Base-by-base conservation (phyloP, 1,140 invertebrate genomes). In the Onthophagus taurus region DNA sequence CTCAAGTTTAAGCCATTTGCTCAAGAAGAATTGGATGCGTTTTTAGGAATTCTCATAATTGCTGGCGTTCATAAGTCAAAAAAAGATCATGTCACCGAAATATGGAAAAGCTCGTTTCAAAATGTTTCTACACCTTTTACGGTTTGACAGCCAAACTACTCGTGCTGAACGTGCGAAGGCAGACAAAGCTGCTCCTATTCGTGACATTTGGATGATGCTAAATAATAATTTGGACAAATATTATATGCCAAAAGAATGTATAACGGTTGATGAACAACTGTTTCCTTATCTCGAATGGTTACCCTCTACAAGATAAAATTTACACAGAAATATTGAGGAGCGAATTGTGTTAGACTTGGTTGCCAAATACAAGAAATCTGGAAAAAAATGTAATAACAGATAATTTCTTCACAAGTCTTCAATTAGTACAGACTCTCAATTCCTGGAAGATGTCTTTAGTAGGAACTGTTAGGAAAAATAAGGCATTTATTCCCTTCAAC, bases 171-270 rank as follows among this genome's bases (percentile, higher is more conserved):
- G 59, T 31, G 44, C 30, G 38, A 33, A 54, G 47, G 13, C 44
- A 9, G 60, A 63, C 29, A 60, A 63, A 36, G 48, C 58, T 41
- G 53, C 59, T 46, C 49, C 54, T 30, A 55, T 59, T 21, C 50
- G 49, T 36, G 48, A 58, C 45, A 12, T 63, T 26, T 64, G 49
- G 49, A 51, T 31, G 31, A 52, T 50, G 49, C 26, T 56, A 9
- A 54, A 54, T 49, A 14, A 67, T 65, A 48, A 72, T 69, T 52
- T 68, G 65, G 3, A 60, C 70, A 33, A 70, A 70, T 53, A 47
- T 63, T 24, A 64, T 54, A 45, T 61, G 53, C 53, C 42, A 55
- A 44, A 60, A 53, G 42, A 53, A 57, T 37, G 51, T 18, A n/a
- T 42, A n/a, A n/a, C n/a, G n/a, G n/a, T n/a, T n/a, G n/a, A n/a